Percentiles rank a stretch among this genome's conserved stretches.
Conservation (phyloP, 2,113 vertebrate genomes). For the Carollia perspicillata region DNA sequence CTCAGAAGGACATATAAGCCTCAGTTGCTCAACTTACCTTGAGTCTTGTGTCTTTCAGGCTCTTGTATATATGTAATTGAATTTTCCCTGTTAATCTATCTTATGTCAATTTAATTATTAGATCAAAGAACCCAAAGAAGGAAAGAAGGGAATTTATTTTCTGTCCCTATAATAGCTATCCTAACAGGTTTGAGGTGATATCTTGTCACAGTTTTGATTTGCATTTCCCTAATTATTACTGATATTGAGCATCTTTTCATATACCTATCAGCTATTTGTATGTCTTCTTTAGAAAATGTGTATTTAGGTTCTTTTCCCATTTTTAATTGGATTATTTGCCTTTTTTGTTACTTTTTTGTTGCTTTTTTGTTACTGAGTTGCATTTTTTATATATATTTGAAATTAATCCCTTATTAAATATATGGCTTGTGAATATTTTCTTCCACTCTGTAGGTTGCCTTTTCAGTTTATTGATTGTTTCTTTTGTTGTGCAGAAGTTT, state of each 20-base stretch:
- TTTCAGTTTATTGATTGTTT: neutral
- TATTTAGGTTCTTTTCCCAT: neutral
- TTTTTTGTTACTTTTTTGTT: neutral
- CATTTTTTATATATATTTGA: neutral
- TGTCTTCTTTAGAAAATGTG: neutral
- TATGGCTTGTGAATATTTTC: neutral
- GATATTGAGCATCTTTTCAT: neutral
- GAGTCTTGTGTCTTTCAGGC: neutral
- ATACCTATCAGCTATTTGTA: neutral
- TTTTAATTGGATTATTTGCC: neutral
- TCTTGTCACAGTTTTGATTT: neutral
- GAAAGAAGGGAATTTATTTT: neutral
- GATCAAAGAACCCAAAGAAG: neutral
- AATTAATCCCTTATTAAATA: neutral
- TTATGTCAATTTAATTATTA: neutral
- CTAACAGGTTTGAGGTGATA: neutral
- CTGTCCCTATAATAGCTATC: neutral
- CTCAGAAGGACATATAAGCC: neutral
- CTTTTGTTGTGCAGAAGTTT: neutral
- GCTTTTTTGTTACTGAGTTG: neutral
- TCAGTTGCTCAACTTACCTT: neutral
- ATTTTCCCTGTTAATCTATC: neutral
- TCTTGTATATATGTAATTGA: neutral
- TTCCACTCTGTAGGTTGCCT: neutral
- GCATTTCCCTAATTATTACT: neutral